Percentiles rank a stretch among this genome's conserved stretches.
phyloP scores from a whole-genome alignment of 1,140 invertebrate genomes.

The Monomorium pharaonis region DNA sequence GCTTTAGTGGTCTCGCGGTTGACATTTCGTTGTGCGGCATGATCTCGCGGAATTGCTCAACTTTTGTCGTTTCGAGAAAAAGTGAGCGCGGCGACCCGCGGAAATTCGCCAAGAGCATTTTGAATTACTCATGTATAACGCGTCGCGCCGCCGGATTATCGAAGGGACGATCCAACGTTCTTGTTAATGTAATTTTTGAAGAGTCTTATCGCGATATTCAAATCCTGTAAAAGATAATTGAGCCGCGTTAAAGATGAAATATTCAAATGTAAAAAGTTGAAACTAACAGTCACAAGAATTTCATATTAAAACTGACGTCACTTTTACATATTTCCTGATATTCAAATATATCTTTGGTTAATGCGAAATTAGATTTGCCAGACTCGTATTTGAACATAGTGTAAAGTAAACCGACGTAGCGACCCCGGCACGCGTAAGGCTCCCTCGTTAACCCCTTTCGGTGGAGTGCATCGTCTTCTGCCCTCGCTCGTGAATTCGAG shows the following conservation, averaged over 20 bases:
- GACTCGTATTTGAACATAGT: slow-evolving; percentile 1
- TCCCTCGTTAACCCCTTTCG: slow-evolving; percentile 70
- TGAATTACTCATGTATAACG: slow-evolving; percentile 68
- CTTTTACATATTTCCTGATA: neutral
- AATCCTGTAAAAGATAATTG: neutral
- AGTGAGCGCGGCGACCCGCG: neutral
- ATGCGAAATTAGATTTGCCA: slow-evolving; percentile 22
- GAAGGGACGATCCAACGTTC: neutral
- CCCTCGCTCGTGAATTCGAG: slow-evolving; percentile 72
- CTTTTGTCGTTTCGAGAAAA: slow-evolving; percentile 78
- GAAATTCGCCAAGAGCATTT: slow-evolving; percentile 60
- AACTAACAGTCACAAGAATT: neutral
- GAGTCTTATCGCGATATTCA: neutral
- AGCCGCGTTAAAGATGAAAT: neutral
- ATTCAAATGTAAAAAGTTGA: neutral
- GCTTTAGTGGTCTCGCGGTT: slow-evolving; percentile 82
- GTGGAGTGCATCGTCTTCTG: slow-evolving; percentile 65
- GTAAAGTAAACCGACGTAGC: slow-evolving; percentile 36
- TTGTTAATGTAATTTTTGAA: neutral
- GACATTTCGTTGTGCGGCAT: slow-evolving; percentile 78
- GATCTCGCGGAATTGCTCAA: slow-evolving; percentile 77
- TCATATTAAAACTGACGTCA: neutral
- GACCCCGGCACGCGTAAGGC: slow-evolving; percentile 63
- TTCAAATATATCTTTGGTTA: slow-evolving; percentile 16
- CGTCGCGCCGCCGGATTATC: neutral